Percentiles rank a stretch among this genome's conserved stretches.
phyloP scores from a whole-genome alignment of 1,140 invertebrate species.

The Pseudomyrmex concolor region DNA sequence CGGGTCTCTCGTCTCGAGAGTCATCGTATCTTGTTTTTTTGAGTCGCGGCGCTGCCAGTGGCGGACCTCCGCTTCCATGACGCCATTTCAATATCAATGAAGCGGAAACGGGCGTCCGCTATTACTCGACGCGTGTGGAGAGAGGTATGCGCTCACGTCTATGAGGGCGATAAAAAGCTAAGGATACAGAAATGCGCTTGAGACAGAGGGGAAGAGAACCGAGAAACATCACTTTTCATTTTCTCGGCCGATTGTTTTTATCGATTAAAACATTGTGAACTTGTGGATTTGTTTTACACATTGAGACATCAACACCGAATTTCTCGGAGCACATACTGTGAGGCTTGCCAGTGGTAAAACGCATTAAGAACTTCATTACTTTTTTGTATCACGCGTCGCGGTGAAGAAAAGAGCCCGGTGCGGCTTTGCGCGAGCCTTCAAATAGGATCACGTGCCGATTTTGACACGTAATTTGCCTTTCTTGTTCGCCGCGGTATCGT shows the following conservation, averaged over 20 bases:
- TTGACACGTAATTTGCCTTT: neutral
- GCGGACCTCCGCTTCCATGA: constrained; percentile 32
- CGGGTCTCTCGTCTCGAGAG: constrained; percentile 55
- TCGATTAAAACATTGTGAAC: too few relatives aligned
- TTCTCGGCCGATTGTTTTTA: neutral
- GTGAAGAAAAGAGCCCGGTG: neutral
- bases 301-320: neutral
- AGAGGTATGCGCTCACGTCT: constrained; percentile 16
- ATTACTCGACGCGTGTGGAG: constrained; percentile 31
- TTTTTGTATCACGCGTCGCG: neutral
- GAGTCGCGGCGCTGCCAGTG: constrained; percentile 33
- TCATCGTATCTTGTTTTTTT: constrained; percentile 70
- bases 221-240: neutral
- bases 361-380: neutral
- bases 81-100: constrained; percentile 71
- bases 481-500: constrained; percentile 7
- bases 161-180: constrained; percentile 35
- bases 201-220: neutral
- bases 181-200: neutral
- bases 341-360: neutral
- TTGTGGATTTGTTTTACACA: too few relatives aligned
- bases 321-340: too few relatives aligned
- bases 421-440: constrained; percentile 5
- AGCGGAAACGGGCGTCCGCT: constrained; percentile 49
- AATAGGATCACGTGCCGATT: constrained; percentile 17